Percentiles rank a stretch among this genome's conserved stretches.
phyloP scores from a whole-genome alignment of 2,113 vertebrate genomes.

The Crotophaga sulcirostris region DNA sequence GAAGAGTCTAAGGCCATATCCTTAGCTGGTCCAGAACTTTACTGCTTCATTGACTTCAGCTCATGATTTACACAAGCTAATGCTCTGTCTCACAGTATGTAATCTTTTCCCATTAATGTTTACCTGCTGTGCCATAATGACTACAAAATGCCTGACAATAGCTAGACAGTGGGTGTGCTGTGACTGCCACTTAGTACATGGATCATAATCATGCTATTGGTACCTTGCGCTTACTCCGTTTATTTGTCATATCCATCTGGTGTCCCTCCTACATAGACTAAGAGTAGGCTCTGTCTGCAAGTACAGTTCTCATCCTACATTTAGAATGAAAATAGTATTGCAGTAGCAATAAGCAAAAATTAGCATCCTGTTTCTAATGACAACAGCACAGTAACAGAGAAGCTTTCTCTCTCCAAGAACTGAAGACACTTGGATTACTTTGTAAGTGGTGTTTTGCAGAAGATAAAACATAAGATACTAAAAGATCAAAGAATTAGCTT shows the following conservation, averaged over 20 bases:
- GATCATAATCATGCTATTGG: background rate
- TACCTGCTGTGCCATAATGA: constrained; percentile 58
- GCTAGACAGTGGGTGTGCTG: constrained; percentile 56
- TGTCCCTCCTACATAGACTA: constrained; percentile 23
- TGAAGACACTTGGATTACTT: background rate
- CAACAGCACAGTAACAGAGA: background rate
- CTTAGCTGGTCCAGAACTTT: background rate
- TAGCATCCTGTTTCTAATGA: background rate
- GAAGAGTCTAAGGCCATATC: background rate
- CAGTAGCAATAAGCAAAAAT: background rate
- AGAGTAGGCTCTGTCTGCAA: background rate
- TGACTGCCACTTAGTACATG: constrained; percentile 5
- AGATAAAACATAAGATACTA: background rate
- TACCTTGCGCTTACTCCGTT: background rate
- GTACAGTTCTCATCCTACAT: background rate
- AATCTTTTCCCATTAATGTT: constrained; percentile 49
- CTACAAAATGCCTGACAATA: constrained; percentile 32
- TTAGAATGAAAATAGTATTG: background rate
- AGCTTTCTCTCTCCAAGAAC: background rate
- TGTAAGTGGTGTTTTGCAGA: background rate
- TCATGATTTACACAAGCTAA: background rate
- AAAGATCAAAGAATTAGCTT: background rate
- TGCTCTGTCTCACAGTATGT: background rate
- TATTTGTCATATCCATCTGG: constrained; percentile 43
- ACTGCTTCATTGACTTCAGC: background rate